A percentile compares a stretch with the other conserved stretches of the same genome.
phyloP scores from a whole-genome alignment of 2,797 vertebrate species.

The Enoplosus armatus region DNA sequence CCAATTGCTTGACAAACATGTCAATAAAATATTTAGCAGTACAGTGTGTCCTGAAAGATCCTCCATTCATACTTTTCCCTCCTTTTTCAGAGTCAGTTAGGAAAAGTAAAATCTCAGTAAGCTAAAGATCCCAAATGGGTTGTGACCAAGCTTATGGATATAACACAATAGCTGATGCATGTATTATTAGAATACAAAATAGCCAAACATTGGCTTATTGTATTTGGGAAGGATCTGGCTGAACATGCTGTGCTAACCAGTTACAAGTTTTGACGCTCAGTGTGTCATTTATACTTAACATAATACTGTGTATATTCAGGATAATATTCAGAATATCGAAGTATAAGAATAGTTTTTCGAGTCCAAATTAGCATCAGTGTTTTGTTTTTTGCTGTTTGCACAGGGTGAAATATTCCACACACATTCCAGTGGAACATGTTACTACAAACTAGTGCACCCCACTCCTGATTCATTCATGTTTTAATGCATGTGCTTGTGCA shows the following conservation, averaged over 20 bases:
- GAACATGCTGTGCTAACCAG: not conserved
- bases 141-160: not conserved
- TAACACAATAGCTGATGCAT: not conserved
- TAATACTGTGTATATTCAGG: not conserved
- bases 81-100: not conserved
- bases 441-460: not conserved
- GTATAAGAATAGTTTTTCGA: no score
- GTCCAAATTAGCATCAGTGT: not conserved
- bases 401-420: not conserved
- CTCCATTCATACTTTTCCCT: not conserved
- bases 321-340: not conserved
- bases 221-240: not conserved
- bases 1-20: not conserved
- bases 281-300: not conserved
- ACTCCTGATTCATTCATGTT: constrained; percentile 17
- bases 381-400: constrained; percentile 8
- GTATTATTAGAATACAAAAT: not conserved
- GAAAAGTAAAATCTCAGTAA: no score
- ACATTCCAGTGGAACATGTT: constrained; percentile 4
- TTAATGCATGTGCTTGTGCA: constrained; percentile 23
- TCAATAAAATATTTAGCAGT: not conserved
- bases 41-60: not conserved
- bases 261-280: not conserved
- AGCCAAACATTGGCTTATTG: not conserved
- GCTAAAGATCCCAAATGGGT: no score